Conservation (phyloP, 2,113 vertebrate species). For the Cnemophilus loriae region DNA sequence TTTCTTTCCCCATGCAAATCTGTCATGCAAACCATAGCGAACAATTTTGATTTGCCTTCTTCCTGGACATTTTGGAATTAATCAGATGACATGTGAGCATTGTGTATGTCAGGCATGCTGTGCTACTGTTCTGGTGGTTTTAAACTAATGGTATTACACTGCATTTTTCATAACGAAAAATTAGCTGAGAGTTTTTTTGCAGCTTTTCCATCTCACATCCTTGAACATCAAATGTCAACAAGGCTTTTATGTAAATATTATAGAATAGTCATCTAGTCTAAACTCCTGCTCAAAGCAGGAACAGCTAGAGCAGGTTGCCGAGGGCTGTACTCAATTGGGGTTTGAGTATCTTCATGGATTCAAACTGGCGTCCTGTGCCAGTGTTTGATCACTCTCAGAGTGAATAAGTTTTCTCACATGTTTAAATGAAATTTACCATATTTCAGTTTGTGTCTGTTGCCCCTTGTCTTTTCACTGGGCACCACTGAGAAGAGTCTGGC, state of each 20-base stretch:
- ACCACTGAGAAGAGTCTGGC: neutral
- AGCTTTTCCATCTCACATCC: neutral
- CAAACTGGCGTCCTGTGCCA: neutral
- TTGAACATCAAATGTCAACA: neutral
- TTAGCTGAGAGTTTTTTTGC: neutral
- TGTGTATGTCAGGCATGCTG: neutral
- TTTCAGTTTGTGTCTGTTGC: neutral
- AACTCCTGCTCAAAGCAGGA: neutral
- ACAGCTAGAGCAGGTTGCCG: neutral
- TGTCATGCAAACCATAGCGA: neutral
- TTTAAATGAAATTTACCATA: neutral
- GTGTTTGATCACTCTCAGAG: neutral
- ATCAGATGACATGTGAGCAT: neutral
- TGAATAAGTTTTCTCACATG: neutral
- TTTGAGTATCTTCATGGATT: neutral
- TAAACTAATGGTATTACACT: neutral
- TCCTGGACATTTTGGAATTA: neutral
- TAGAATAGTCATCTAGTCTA: neutral
- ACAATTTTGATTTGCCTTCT: neutral
- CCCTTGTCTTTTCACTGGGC: neutral
- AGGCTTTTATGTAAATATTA: neutral
- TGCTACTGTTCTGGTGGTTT: neutral
- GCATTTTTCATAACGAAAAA: neutral
- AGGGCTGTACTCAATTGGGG: accelerated
- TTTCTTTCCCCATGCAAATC: neutral